These are phyloP conservation scores for Calephelis virginiensis DNA, from an alignment of 1,140 invertebrate species.

Conservation along the genomic window DNA sequence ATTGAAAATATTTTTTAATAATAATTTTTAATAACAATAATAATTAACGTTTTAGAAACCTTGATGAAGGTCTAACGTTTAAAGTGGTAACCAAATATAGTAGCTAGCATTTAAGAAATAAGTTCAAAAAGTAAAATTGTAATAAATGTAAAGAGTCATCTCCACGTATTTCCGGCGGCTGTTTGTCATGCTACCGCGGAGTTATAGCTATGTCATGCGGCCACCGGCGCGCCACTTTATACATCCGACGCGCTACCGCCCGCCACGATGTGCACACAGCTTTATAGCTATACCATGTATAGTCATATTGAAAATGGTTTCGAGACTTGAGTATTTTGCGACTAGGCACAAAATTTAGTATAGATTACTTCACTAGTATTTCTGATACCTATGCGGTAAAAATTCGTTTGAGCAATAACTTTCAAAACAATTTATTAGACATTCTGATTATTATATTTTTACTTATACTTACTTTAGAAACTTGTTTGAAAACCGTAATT, in stretches of 20 bases:
- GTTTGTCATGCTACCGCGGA: slow-evolving; percentile 69
- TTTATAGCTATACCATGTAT: slow-evolving; percentile 29
- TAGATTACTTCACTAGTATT: too few relatives aligned
- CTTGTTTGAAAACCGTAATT: too few relatives aligned
- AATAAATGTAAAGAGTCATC: slow-evolving; percentile 36
- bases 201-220: slow-evolving; percentile 73
- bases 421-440: too few relatives aligned
- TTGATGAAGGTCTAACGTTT: background rate
- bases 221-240: slow-evolving; percentile 74
- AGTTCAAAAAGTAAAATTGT: slow-evolving; percentile 16
- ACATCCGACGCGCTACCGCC: slow-evolving; percentile 69
- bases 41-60: background rate
- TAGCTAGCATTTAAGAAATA: background rate
- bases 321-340: slow-evolving; percentile 30
- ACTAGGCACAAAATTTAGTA: background rate
- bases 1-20: too few relatives aligned
- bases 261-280: slow-evolving; percentile 52
- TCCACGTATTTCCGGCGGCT: slow-evolving; percentile 47
- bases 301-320: slow-evolving; percentile 17
- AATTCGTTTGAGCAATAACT: too few relatives aligned
- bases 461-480: too few relatives aligned
- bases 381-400: too few relatives aligned
- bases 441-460: too few relatives aligned
- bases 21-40: too few relatives aligned
- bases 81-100: too few relatives aligned